Conservation (phyloP, 2,888 invertebrate genomes). For the Nebria brevicollis region DNA sequence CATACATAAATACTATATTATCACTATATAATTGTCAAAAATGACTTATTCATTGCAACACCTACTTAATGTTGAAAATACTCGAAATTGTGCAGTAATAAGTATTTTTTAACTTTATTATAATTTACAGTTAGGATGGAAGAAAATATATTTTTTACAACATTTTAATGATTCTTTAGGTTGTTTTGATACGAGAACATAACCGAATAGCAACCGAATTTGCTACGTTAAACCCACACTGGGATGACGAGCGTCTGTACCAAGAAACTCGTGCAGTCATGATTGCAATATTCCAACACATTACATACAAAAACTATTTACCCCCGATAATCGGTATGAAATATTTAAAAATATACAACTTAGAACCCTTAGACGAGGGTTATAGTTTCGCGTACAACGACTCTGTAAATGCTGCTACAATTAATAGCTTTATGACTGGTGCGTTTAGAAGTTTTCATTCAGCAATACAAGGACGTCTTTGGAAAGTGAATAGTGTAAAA, state of each 20-base stretch:
- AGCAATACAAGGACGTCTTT: conserved; percentile 17
- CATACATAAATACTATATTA: too few relatives aligned
- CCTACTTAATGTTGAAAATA: too few relatives aligned
- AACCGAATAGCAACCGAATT: conserved; percentile 61
- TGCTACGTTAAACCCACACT: conserved; percentile 62
- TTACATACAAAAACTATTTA: conserved; percentile 62
- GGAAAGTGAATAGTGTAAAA: background rate
- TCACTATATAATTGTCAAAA: too few relatives aligned
- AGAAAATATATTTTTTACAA: too few relatives aligned
- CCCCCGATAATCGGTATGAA: conserved; percentile 52
- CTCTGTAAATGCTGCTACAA: conserved; percentile 3
- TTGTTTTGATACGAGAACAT: conserved; percentile 62
- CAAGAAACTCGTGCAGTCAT: conserved; percentile 62
- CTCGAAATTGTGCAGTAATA: too few relatives aligned
- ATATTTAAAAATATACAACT: conserved; percentile 15
- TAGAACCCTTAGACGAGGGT: conserved; percentile 16
- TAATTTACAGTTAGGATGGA: too few relatives aligned
- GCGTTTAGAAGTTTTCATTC: conserved; percentile 36
- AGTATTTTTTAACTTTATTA: too few relatives aligned
- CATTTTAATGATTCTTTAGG: conserved; percentile 50
- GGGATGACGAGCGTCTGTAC: conserved; percentile 63
- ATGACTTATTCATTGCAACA: too few relatives aligned
- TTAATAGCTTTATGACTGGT: conserved; percentile 24
- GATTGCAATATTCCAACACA: conserved; percentile 62
- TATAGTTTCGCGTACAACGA: conserved; percentile 5